Evolutionary conservation across 2,797 vertebrate species (phyloP), one percentile per base, ranked within the genome.

Genomic region (Spea hammondii): DNA sequence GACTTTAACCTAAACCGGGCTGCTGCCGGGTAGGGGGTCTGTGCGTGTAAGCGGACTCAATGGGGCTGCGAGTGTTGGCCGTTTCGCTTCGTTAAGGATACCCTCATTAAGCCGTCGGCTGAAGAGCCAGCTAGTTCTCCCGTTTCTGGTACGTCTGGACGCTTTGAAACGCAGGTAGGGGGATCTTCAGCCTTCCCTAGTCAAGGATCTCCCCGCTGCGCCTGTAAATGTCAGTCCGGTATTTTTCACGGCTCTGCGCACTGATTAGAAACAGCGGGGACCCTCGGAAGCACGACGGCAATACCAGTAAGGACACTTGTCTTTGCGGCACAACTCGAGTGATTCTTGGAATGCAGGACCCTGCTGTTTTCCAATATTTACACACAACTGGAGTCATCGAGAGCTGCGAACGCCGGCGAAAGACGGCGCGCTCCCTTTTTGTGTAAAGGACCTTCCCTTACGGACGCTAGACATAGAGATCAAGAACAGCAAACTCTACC

Each of bases 361-460:
- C 96, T 84, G 95, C 96, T 96, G 96, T 93, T 95, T 98, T 96
- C 95, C 96, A 97, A 97, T 97, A 96, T 97, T 97, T 96, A 97
- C 96, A 96, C 95, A 97, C 95, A 96, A 95, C 94, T 94, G 95
- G 91, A 95, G 93, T 92, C 92, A 93, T 91, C 89, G 88, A 88
- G 90, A 90, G 90, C 90, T 88, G 91, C 89, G 90, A 93, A 89
- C 87, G 91, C 89, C 86, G 90, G 88, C 89, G 86, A 89, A 89
- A 89, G 89, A 89, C 87, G 79, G 89, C 84, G 79, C 59, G 85
- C 87, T 87, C 88, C 32, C 89, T 85, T 91, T 91, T 90, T 92
- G 89, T 91, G 88, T 87, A 80, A 72, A 85, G 79, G 87, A 84
- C 84, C 88, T 86, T 84, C 89, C 87, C 91, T 54, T 54, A 88